Percentiles rank a stretch among this genome's conserved stretches.
These are phyloP conservation scores for Tamandua tetradactyla DNA, from an alignment of 2,797 vertebrate genomes.

Conservation along the genomic window DNA sequence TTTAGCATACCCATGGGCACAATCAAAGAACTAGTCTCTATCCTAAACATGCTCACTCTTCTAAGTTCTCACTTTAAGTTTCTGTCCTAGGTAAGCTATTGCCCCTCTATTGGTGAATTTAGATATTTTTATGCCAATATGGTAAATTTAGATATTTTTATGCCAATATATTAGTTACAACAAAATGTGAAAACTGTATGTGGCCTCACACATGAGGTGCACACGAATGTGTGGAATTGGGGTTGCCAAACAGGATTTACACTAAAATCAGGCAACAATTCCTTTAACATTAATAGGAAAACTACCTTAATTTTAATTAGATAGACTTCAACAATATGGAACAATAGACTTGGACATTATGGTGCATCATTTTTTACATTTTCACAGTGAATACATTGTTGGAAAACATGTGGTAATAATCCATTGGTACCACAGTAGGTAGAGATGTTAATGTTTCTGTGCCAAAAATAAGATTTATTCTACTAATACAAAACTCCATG, in stretches of 20 bases:
- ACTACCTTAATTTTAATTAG: conserved; percentile 33
- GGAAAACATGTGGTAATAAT: conserved; percentile 15
- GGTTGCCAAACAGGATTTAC: neutral
- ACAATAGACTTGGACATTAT: neutral
- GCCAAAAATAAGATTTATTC: neutral
- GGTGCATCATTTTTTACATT: conserved; percentile 36
- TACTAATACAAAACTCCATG: neutral
- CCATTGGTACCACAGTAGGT: neutral
- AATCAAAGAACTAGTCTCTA: neutral
- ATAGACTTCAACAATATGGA: neutral
- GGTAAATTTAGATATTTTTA: conserved; percentile 6
- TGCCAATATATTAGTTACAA: neutral
- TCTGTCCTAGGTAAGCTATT: neutral
- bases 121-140: neutral
- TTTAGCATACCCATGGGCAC: neutral
- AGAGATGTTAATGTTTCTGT: neutral
- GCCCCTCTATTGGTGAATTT: neutral
- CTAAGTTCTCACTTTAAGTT: neutral
- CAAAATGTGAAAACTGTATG: neutral
- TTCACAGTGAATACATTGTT: conserved; percentile 45
- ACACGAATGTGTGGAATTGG: neutral
- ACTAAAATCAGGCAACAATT: neutral
- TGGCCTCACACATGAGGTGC: neutral
- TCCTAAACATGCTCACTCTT: neutral
- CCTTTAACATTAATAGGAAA: neutral